Conservation (phyloP, 2,113 vertebrate genomes). For the Brachyhypopomus gauderio region DNA sequence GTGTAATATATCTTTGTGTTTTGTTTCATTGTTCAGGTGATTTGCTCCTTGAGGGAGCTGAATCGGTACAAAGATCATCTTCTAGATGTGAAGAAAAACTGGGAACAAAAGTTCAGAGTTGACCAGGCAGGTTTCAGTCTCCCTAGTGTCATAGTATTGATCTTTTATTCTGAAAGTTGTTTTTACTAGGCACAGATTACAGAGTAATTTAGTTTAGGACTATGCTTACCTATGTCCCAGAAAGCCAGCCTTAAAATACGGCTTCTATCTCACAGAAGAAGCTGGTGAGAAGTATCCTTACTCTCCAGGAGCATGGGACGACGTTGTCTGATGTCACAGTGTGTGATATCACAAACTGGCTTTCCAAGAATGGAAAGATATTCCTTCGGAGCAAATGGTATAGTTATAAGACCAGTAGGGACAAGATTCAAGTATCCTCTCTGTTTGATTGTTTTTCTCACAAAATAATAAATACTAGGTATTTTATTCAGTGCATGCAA, state of each 20-base stretch:
- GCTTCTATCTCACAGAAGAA: slow-evolving; percentile 18
- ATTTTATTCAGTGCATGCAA: too few species aligned
- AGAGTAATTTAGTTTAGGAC: neutral
- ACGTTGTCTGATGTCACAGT: neutral
- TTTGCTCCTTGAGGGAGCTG: slow-evolving; percentile 26
- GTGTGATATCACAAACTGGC: too few species aligned
- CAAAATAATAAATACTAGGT: too few species aligned
- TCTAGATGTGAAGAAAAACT: slow-evolving; percentile 33
- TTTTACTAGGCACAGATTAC: neutral
- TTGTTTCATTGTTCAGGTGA: slow-evolving; percentile 18
- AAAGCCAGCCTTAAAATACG: too few species aligned
- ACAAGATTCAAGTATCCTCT: too few species aligned
- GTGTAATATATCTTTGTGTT: neutral
- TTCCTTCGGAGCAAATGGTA: too few species aligned
- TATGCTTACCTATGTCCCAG: too few species aligned
- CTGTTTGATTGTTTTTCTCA: too few species aligned
- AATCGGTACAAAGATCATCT: slow-evolving; percentile 39
- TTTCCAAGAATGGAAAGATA: too few species aligned
- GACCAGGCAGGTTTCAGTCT: slow-evolving; percentile 28
- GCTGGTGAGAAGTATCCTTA: slow-evolving; percentile 10
- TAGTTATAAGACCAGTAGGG: too few species aligned
- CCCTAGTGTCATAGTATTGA: too few species aligned
- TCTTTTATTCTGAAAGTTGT: neutral
- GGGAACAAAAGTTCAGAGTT: slow-evolving; percentile 1
- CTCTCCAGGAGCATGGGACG: slow-evolving; percentile 21